Percentiles rank a stretch among this genome's conserved stretches.
phyloP scores from a whole-genome alignment of 1,140 invertebrate species.

The Homarus americanus region DNA sequence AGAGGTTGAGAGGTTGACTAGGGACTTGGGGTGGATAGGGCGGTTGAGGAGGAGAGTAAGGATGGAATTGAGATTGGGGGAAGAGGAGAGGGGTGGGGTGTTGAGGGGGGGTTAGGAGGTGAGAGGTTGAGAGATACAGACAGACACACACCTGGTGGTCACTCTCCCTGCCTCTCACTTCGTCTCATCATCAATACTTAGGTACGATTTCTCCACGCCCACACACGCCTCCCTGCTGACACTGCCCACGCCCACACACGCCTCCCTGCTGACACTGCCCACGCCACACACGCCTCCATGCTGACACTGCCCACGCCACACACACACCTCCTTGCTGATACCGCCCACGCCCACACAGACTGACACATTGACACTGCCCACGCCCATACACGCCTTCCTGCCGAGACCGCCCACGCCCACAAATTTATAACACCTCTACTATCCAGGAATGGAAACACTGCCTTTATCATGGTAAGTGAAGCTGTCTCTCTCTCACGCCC shows the following conservation, averaged over 20 bases:
- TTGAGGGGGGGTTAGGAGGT: too few species aligned
- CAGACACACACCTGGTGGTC: too few species aligned
- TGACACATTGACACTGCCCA: not conserved
- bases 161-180: too few species aligned
- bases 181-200: not conserved
- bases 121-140: too few species aligned
- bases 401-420: not conserved
- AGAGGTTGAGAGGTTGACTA: too few species aligned
- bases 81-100: too few species aligned
- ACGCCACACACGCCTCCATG: conserved; percentile 23
- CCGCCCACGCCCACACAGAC: conserved; percentile 1
- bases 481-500: too few species aligned
- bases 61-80: too few species aligned
- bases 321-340: not conserved
- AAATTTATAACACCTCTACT: conserved; percentile 6
- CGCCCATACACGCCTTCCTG: conserved; percentile 15
- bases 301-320: conserved; percentile 1
- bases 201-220: conserved; percentile 23
- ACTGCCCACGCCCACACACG: not conserved
- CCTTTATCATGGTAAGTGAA: too few species aligned
- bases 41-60: too few species aligned
- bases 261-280: not conserved
- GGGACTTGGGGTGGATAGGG: too few species aligned
- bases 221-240: not conserved
- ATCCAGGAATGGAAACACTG: not conserved